Conservation (phyloP, 2,888 invertebrate species). For the Idaea biselata region DNA sequence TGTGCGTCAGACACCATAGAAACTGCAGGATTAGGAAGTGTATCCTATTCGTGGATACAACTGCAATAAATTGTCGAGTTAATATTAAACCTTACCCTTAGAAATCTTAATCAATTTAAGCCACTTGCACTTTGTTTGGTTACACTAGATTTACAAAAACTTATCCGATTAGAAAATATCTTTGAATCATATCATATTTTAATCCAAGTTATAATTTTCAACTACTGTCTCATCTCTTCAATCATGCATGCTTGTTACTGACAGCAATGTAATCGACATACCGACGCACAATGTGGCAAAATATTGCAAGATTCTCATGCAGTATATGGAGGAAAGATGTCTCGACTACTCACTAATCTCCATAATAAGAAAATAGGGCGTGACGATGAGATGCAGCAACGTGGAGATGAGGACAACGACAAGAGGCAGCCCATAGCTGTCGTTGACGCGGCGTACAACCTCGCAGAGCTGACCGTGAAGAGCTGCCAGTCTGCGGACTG, state of each 20-base stretch:
- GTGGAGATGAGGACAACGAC: slow-evolving; percentile 79
- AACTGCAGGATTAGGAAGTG: slow-evolving; percentile 78
- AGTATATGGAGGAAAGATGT: neutral
- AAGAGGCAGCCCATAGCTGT: slow-evolving; percentile 77
- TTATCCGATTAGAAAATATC: slow-evolving; percentile 6
- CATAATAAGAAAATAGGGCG: slow-evolving; percentile 81
- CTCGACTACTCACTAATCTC: slow-evolving; percentile 64
- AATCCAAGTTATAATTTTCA: neutral
- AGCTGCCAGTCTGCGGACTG: slow-evolving; percentile 69
- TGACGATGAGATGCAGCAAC: slow-evolving; percentile 81
- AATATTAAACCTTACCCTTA: too few relatives aligned
- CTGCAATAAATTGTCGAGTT: slow-evolving; percentile 37
- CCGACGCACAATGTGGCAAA: neutral
- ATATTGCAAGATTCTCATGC: neutral
- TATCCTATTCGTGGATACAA: slow-evolving; percentile 63
- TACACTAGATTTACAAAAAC: too few relatives aligned
- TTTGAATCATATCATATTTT: too few relatives aligned
- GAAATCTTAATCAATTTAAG: too few relatives aligned
- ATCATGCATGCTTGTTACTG: too few relatives aligned
- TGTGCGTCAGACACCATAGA: slow-evolving; percentile 79
- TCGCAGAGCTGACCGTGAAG: slow-evolving; percentile 78
- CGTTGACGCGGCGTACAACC: slow-evolving; percentile 71
- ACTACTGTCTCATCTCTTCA: too few relatives aligned
- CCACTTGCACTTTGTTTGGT: too few relatives aligned
- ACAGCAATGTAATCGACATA: neutral